Evolutionary conservation across 2,888 invertebrate species (phyloP).

Genomic region (Chromoteleia sp.): DNA sequence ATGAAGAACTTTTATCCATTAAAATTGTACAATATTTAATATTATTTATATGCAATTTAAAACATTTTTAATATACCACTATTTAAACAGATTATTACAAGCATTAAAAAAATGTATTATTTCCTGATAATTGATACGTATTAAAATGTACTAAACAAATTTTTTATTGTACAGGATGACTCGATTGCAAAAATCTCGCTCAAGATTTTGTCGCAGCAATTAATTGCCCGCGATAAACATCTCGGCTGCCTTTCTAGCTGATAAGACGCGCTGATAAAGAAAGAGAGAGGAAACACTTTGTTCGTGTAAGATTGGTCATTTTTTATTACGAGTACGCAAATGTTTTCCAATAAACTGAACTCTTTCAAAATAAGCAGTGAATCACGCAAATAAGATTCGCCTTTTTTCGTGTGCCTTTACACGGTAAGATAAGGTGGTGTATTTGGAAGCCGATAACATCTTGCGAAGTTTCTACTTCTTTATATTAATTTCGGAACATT

Average conservation of each 20-base stretch:
- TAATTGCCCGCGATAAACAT: slow-evolving; percentile 59
- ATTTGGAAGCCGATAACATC: slow-evolving; percentile 55
- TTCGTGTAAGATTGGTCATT: slow-evolving; percentile 53
- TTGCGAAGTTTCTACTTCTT: slow-evolving; percentile 40
- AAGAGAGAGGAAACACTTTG: slow-evolving; percentile 48
- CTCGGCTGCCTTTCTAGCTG: slow-evolving; percentile 52
- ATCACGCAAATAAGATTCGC: slow-evolving; percentile 57
- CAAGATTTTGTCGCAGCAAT: slow-evolving; percentile 64
- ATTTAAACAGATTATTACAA: neutral
- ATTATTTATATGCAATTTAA: neutral
- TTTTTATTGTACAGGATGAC: slow-evolving; percentile 4
- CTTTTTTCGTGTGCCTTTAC: slow-evolving; percentile 44
- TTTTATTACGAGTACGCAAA: slow-evolving; percentile 56
- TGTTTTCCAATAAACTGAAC: slow-evolving; percentile 58
- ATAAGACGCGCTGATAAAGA: slow-evolving; percentile 54
- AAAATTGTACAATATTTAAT: neutral
- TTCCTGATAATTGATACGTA: neutral
- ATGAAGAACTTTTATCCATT: neutral
- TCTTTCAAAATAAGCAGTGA: slow-evolving; percentile 49
- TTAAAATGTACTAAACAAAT: slow-evolving; percentile 36
- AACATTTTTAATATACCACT: neutral
- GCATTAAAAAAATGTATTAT: neutral
- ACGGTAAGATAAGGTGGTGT: slow-evolving; percentile 37
- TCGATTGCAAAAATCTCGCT: slow-evolving; percentile 49
- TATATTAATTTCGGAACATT: slow-evolving; percentile 38